A percentile compares a stretch with the other conserved stretches of the same genome.
phyloP scores from a whole-genome alignment of 2,797 vertebrate genomes.

The Leptodon cayanensis region DNA sequence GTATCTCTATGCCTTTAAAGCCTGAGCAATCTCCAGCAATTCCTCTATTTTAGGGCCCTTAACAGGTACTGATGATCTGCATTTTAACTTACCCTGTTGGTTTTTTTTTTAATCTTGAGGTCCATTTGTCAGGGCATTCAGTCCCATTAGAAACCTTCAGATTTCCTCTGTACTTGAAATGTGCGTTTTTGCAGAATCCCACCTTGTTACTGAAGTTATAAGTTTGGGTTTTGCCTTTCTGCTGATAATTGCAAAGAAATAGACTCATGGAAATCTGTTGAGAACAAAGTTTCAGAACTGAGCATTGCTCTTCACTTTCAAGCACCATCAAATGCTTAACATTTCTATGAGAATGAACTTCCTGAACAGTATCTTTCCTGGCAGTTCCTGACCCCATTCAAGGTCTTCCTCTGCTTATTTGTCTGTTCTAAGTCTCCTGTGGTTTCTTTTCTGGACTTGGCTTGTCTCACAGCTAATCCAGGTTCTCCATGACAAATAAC shows the following conservation, averaged over 20 bases:
- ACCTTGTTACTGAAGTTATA: not conserved
- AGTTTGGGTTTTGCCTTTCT: not conserved
- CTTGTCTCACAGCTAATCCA: not conserved
- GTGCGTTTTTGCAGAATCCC: not conserved
- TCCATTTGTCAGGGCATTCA: accelerated
- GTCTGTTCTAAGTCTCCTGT: not conserved
- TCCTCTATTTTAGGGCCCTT: not conserved
- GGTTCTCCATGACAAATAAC: not conserved
- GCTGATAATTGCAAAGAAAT: not conserved
- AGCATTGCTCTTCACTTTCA: not conserved
- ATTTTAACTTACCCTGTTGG: not conserved
- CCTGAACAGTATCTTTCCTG: not conserved
- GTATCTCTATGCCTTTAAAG: not conserved
- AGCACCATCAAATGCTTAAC: not conserved
- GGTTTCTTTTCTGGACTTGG: not conserved
- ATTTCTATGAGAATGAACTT: not conserved
- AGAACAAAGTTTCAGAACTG: not conserved
- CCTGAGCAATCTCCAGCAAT: not conserved
- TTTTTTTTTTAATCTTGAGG: not conserved
- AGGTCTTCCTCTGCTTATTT: not conserved
- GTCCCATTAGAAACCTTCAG: not conserved
- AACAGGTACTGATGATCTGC: not conserved
- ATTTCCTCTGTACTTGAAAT: not conserved
- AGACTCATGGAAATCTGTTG: not conserved
- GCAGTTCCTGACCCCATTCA: not conserved